These are phyloP conservation scores for Pristis pectinata DNA, from an alignment of 2,797 vertebrate species.

Conservation along the genomic window DNA sequence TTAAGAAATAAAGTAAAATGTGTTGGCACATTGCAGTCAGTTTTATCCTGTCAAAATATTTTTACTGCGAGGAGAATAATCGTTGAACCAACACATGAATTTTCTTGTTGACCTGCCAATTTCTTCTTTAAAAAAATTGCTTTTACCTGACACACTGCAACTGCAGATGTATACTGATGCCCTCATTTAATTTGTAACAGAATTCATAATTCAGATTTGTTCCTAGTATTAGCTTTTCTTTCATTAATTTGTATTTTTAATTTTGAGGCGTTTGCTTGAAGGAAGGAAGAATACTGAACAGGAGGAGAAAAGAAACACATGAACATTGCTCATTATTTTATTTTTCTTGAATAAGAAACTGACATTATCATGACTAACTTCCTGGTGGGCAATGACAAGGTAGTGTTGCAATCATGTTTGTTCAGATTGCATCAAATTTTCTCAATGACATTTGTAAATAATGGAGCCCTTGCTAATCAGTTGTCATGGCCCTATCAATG, in stretches of 20 bases:
- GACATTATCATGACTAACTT: background rate
- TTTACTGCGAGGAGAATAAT: background rate
- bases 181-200: background rate
- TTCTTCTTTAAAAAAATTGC: background rate
- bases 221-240: background rate
- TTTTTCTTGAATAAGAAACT: background rate
- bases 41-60: conserved; percentile 31
- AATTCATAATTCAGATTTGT: background rate
- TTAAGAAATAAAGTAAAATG: conserved; percentile 24
- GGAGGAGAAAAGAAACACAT: background rate
- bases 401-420: background rate
- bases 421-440: conserved; percentile 26
- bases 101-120: conserved; percentile 31
- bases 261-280: background rate
- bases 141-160: background rate
- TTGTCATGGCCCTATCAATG: background rate
- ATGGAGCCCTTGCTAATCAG: background rate
- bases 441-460: conserved; percentile 21
- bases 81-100: background rate
- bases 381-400: background rate
- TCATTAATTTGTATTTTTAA: background rate
- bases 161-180: background rate
- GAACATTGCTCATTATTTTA: background rate
- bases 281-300: background rate
- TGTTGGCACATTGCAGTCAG: background rate